Conservation (phyloP, 2,113 vertebrate genomes). For the Corydoras maculifer region DNA sequence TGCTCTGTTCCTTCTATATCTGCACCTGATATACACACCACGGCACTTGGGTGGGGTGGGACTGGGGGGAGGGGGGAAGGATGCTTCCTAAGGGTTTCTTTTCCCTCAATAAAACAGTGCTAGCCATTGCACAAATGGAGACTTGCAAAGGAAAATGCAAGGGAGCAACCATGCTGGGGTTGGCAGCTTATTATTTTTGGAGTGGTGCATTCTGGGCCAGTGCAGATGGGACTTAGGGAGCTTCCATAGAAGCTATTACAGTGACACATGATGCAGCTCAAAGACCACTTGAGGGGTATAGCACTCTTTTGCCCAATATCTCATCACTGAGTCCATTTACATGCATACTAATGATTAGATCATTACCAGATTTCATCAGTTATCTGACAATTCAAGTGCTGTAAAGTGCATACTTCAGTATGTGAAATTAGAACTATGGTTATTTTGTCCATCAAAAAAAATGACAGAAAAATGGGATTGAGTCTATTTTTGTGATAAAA, state of each 20-base stretch:
- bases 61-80: too few species aligned
- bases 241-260: constrained; percentile 46
- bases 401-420: too few species aligned
- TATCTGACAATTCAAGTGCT: too few species aligned
- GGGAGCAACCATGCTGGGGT: constrained; percentile 19
- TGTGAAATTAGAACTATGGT: too few species aligned
- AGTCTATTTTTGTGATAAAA: too few species aligned
- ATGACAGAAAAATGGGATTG: too few species aligned
- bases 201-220: constrained; percentile 35
- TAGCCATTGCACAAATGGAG: constrained; percentile 24
- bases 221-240: constrained; percentile 16
- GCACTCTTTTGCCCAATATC: constrained; percentile 15
- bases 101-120: constrained; percentile 33
- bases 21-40: constrained; percentile 16
- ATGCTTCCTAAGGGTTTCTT: too few species aligned
- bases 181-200: constrained; percentile 49
- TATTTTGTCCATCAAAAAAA: too few species aligned
- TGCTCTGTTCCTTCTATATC: constrained; percentile 9
- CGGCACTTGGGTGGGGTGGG: constrained; percentile 19
- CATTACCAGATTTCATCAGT: too few species aligned
- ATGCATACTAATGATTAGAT: too few species aligned
- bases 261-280: constrained; percentile 52
- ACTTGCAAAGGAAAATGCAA: constrained; percentile 36
- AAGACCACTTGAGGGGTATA: constrained; percentile 39
- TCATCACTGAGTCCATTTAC: constrained; percentile 4